Base-by-base conservation (phyloP, 2,888 invertebrate genomes). In the Drosophila demipolita region DNA sequence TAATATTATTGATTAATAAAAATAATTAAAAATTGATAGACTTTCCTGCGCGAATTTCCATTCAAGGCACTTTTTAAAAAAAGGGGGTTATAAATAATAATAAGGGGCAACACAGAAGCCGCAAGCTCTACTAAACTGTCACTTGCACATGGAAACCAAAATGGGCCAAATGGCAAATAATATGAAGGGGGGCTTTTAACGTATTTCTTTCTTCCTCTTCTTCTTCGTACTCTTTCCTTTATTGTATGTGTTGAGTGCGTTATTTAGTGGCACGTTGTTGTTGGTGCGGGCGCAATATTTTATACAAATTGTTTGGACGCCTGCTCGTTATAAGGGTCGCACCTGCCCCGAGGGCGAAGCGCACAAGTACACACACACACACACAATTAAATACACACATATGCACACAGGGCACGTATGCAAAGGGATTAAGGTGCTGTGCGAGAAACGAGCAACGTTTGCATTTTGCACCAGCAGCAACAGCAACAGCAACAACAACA, bases 231-330 rank as follows among this genome's bases (percentile, higher is more conserved):
- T n/a, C 20, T n/a, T 6, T 12, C 52, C 33, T 3, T 3, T 66
- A 15, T 12, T 49, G 20, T 36, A 48, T 59, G 45, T 20, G 45
- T 36, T 70, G 52, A 40, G 66, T 69, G 60, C 61, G 66, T 80
- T 85, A 71, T 76, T 83, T 87, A 75, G 65, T 66, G 71, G 65
- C 59, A 29, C 29, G 26, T n/a, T 45, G 59, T 60, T 66, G 55
- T 35, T 60, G 85, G 84, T 86, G 83, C 84, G 88, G 88, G 83
- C 58, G 81, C 76, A 79, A 83, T 88, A 88, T 88, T 81, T 88
- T 80, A 87, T 80, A 85, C 78, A 83, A 87, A 83, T 85, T 83
- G 83, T 26, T 85, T 78, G 71, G 67, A 49, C 61, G 45, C 65
- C 66, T 50, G 78, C 75, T 78, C 70, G 71, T 83, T 88, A 84